These are phyloP conservation scores for Apostichopus japonicus DNA, from an alignment of 35 echinoderm and acorn worm species.

Conservation along the genomic window DNA sequence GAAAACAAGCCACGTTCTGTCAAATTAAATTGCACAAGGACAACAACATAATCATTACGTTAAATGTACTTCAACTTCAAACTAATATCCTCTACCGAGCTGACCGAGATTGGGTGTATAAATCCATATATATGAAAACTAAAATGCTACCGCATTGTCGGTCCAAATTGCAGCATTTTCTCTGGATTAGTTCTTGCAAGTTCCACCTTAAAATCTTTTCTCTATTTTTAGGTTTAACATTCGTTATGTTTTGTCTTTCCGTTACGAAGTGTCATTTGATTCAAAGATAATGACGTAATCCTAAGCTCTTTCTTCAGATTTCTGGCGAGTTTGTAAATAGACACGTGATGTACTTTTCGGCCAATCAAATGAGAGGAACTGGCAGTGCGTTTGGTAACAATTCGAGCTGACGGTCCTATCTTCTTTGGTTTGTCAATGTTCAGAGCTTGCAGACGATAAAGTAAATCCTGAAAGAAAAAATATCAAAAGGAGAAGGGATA, in stretches of 20 bases:
- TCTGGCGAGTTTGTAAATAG: neutral
- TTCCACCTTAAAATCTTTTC: too few species aligned
- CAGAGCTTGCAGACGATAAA: neutral
- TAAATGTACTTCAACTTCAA: too few species aligned
- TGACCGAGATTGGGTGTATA: too few species aligned
- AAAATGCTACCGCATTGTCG: neutral
- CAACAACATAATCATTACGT: too few species aligned
- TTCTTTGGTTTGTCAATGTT: neutral
- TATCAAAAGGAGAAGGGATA: neutral
- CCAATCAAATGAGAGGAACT: neutral
- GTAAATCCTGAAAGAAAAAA: slow-evolving; percentile 2
- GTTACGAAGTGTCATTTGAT: slow-evolving; percentile 4
- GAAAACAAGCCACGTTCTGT: too few species aligned
- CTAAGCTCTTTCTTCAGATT: slow-evolving; percentile 21
- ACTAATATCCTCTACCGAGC: too few species aligned
- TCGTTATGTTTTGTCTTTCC: slow-evolving; percentile 38
- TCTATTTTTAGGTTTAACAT: neutral
- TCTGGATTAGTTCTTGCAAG: neutral
- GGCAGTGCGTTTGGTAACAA: neutral
- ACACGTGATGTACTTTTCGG: neutral
- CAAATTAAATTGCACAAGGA: too few species aligned
- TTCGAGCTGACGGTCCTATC: neutral
- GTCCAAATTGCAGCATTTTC: neutral
- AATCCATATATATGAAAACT: too few species aligned
- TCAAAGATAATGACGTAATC: neutral